phyloP scores from a whole-genome alignment of 2,888 invertebrate species.

The Nymphalis urticae region DNA sequence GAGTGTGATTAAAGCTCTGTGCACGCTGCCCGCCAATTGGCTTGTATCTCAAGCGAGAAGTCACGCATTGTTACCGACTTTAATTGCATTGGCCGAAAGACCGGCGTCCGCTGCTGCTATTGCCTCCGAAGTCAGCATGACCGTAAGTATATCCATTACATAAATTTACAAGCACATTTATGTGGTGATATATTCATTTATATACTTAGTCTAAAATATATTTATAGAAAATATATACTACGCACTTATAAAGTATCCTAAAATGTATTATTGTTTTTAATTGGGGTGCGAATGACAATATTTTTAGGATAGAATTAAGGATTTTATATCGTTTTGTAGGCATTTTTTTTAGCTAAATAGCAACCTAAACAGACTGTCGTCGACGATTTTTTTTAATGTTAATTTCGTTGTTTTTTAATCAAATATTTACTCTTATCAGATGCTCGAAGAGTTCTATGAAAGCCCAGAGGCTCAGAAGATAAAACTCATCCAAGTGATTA shows the following conservation, averaged over 20 bases:
- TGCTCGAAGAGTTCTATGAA: slow-evolving; percentile 65
- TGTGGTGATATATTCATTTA: too few relatives aligned
- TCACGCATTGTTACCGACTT: slow-evolving; percentile 88
- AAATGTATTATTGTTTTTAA: too few relatives aligned
- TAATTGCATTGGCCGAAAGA: slow-evolving; percentile 84
- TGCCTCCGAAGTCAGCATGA: slow-evolving; percentile 87
- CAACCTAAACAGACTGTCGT: too few relatives aligned
- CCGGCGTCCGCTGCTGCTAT: slow-evolving; percentile 87
- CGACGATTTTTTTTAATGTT: neutral
- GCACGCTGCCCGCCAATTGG: slow-evolving; percentile 92
- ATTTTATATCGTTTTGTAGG: too few relatives aligned
- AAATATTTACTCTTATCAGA: slow-evolving; percentile 49
- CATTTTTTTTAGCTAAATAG: too few relatives aligned
- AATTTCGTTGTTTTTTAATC: neutral
- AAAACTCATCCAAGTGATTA: slow-evolving; percentile 68
- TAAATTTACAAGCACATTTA: neutral
- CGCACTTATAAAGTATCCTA: too few relatives aligned
- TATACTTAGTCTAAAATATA: too few relatives aligned
- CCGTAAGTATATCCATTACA: slow-evolving; percentile 74
- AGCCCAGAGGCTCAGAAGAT: slow-evolving; percentile 63
- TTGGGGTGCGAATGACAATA: too few relatives aligned
- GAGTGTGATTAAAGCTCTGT: slow-evolving; percentile 91
- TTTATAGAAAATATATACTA: too few relatives aligned
- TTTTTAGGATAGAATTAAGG: too few relatives aligned
- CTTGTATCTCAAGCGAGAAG: slow-evolving; percentile 88